Base-by-base conservation (phyloP, 2,113 vertebrate genomes). In the Ammodytes dubius region DNA sequence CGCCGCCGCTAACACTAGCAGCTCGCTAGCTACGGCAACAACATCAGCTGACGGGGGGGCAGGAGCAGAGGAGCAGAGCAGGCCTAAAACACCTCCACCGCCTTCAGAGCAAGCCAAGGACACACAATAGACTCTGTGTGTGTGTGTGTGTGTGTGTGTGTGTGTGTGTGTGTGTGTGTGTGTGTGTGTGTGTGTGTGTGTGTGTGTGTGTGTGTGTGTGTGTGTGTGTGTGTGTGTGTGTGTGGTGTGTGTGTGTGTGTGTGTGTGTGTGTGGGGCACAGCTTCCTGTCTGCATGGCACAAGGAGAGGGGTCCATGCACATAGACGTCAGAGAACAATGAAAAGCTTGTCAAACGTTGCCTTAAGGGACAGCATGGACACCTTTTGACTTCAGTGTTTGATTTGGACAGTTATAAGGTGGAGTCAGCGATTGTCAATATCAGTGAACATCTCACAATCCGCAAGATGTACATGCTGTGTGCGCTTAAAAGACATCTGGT, bases 1-100 rank as follows among this genome's bases (percentile, higher is more conserved):
- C 15, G 94, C 89, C 4, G 94, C 89, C 4, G 92, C 94, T 58
- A 3, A 91, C 93, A 7, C 27, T 85, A 3, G 4, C 85, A 65
- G 93, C 94, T 42, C 91, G 49, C 27, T 27, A 27, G 27, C 27
- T 27, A 39, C 88, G 71, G 52, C 69, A 2, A 75, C 79, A 4
- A 79, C 8, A 1, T 19, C 37, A 0, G 9, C 73, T 4, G 90
- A 93, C 0, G 89, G 76, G 4, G 45, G 76, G 4, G 45, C 70
- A 0, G 68, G 42, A 19, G 6, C 56, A 6, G 90, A 92, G 27
- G 88, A 93, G 19, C 92, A 73, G 46, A 73, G 10, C 78, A 66
- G 83, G 27, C 66, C 87, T 7, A 90, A 74, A 78, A 87, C 88
- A 4, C 87, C 91, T 3, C 74, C 82, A 4, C 66, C 61, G 5